phyloP scores from a whole-genome alignment of 2,888 invertebrate species.

The Tachystola acroxantha region DNA sequence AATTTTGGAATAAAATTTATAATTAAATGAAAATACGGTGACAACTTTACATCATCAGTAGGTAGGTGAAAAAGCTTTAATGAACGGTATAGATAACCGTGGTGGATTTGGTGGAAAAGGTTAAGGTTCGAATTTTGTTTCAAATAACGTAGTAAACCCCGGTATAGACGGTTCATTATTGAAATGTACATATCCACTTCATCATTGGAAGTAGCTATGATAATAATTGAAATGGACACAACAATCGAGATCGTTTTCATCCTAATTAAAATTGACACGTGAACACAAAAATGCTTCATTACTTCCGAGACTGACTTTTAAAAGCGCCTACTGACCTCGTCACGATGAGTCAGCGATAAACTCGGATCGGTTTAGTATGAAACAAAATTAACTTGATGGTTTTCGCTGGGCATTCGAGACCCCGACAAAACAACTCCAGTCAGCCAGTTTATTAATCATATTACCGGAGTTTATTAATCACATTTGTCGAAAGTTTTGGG shows the following conservation, averaged over 20 bases:
- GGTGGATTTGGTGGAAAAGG: too few species aligned
- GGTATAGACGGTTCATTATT: too few species aligned
- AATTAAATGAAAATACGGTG: too few species aligned
- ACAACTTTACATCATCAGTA: too few species aligned
- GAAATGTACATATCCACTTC: too few species aligned
- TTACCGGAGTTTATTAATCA: conserved; percentile 32
- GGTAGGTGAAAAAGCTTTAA: too few species aligned
- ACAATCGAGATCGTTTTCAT: conserved; percentile 25
- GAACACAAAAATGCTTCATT: conserved; percentile 51
- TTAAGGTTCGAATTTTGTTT: too few species aligned
- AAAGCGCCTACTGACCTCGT: conserved; percentile 25
- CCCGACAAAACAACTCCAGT: conserved; percentile 29
- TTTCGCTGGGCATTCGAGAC: conserved; percentile 26
- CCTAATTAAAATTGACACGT: conserved; percentile 54
- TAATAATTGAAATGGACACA: not conserved
- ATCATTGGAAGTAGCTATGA: too few species aligned
- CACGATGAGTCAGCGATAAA: conserved; percentile 44
- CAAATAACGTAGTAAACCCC: too few species aligned
- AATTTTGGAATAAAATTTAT: too few species aligned
- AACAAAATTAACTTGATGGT: conserved; percentile 28
- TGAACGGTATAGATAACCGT: too few species aligned
- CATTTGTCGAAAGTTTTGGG: conserved; percentile 30
- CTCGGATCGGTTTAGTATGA: conserved; percentile 14
- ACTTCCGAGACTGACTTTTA: conserved; percentile 33
- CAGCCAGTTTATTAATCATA: conserved; percentile 39